Evolutionary conservation across 1,140 invertebrate genomes (phyloP), one percentile per base, ranked within the genome.

Genomic region (Phocides pigmalion): DNA sequence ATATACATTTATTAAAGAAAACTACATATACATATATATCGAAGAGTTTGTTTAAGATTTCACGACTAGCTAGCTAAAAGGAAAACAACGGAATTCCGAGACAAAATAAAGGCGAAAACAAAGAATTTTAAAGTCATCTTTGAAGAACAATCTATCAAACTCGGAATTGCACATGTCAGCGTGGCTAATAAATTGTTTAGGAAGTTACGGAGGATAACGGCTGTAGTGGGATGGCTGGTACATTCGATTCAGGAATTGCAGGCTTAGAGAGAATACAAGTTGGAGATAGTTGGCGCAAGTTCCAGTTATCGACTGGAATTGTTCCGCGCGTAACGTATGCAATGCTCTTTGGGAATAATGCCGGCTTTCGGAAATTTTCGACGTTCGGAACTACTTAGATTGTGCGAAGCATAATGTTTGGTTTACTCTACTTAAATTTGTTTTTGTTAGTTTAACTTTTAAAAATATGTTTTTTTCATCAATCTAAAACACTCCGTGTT

Each of bases 231-330:
- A 37, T 64, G 62, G 51, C 35, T 50, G 44, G 56, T 49, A 39
- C 56, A 65, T 61, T 54, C 58, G 58, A 66, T 66, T 62, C 64
- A 54, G 32, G 47, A 61, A 66, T 66, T 61, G 64, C 58, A 46
- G 44, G 58, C 64, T 54, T 17, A 49, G 44, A 17, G 25, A 17
- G 25, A 17, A 51, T 32, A 46, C 41, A 62, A 62, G 50, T 66
- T 54, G 64, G 25, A 15, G 49, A 66, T 66, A 62, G 64, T 66
- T 66, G 56, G 64, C 17, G 20, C 47, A 56, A 39, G 25, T 58
- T 59, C 22, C 32, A 65, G 32, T 65, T 65, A 65, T 59, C 56
- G 58, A 54, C 41, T 54, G 17, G 20, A 54, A 66, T 66, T 62
- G 58, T 66, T 47, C 49, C 44, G 41, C 51, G 54, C 20, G 50